Evolutionary conservation across 2,113 vertebrate genomes (phyloP).

Genomic region (Monopterus albus): DNA sequence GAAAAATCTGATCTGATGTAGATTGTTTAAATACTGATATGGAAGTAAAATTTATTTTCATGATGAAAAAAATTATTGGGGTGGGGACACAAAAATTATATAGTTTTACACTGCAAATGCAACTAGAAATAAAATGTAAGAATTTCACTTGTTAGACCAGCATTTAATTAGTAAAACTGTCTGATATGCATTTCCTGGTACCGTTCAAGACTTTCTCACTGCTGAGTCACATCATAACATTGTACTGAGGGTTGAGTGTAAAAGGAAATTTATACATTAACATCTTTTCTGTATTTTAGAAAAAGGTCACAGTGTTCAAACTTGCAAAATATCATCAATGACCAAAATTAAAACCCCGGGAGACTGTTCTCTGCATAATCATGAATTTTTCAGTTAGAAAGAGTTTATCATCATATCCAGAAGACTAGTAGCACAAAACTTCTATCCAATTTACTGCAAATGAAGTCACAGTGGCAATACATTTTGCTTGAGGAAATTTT

Average conservation of each 20-base stretch:
- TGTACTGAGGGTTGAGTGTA: slow-evolving; percentile 4
- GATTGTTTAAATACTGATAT: slow-evolving; percentile 35
- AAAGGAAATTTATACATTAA: slow-evolving; percentile 1
- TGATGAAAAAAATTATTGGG: slow-evolving; percentile 11
- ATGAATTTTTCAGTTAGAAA: no score
- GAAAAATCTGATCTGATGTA: slow-evolving; percentile 20
- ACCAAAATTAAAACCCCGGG: neutral
- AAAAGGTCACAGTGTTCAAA: neutral
- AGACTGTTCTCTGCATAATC: no score
- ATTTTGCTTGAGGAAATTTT: neutral
- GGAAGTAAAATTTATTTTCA: slow-evolving; percentile 15
- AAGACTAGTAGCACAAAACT: neutral
- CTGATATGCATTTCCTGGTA: neutral
- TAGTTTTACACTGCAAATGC: neutral
- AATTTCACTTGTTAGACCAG: neutral
- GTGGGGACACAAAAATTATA: slow-evolving; percentile 34
- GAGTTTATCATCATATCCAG: neutral
- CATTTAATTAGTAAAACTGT: slow-evolving; percentile 3
- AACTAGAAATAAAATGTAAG: neutral
- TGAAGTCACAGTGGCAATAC: neutral
- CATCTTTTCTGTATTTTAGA: neutral
- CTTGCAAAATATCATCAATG: no score
- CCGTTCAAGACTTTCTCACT: neutral
- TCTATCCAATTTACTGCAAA: neutral
- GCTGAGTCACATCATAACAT: slow-evolving; percentile 2